Conservation (phyloP, 2,113 vertebrate species). For the Phrynosoma blainvillii region DNA sequence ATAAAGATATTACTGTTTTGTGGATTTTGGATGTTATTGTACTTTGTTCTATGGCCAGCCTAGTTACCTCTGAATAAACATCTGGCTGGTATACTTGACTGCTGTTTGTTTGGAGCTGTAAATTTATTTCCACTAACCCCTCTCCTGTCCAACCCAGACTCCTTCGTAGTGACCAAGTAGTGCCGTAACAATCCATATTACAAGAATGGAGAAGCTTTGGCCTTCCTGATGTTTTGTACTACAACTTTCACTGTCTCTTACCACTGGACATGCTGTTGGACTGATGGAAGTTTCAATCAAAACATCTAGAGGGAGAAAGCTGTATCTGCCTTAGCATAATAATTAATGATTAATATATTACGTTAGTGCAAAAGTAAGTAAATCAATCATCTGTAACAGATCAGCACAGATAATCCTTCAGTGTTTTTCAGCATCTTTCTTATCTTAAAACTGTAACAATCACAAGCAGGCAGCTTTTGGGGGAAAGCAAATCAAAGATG, state of each 20-base stretch:
- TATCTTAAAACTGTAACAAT: conserved; percentile 23
- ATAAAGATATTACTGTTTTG: too few species aligned
- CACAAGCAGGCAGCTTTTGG: background rate
- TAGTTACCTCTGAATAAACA: too few species aligned
- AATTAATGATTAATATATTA: background rate
- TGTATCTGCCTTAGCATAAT: conserved; percentile 2
- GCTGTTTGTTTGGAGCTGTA: background rate
- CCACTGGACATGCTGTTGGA: background rate
- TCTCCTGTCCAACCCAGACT: background rate
- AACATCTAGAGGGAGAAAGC: background rate
- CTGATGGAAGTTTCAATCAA: background rate
- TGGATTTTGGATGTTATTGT: too few species aligned
- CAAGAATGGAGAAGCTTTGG: background rate
- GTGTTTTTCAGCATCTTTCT: background rate
- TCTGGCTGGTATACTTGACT: background rate
- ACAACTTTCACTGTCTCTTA: background rate
- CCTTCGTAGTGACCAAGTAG: too few species aligned
- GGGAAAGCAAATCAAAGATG: conserved; percentile 32
- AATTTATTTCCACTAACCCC: background rate
- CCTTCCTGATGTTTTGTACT: background rate
- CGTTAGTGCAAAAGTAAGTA: background rate
- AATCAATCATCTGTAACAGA: background rate
- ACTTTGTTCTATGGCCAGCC: too few species aligned
- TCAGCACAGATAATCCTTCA: background rate
- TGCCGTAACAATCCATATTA: too few species aligned